phyloP scores from a whole-genome alignment of 2,797 vertebrate species.

The Enteromius anoplus region DNA sequence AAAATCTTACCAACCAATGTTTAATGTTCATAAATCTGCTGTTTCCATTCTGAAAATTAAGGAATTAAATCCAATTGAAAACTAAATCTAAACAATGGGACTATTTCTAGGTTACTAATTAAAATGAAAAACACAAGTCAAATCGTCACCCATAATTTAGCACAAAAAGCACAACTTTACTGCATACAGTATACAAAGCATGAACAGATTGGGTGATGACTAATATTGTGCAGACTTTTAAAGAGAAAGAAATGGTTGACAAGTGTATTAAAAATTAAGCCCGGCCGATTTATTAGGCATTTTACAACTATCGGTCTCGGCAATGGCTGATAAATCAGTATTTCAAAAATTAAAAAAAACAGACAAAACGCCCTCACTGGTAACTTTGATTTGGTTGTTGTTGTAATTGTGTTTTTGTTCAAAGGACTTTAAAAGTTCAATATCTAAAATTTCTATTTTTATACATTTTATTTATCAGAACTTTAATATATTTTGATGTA shows the following conservation, averaged over 20 bases:
- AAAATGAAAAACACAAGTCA: background rate
- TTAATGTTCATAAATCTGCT: background rate
- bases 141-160: background rate
- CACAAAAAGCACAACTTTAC: background rate
- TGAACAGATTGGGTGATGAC: slow-evolving; percentile 1
- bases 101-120: background rate
- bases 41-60: background rate
- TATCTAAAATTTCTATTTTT: no score
- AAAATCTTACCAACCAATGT: background rate
- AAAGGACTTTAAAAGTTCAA: no score
- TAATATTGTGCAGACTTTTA: background rate
- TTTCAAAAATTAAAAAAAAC: no score
- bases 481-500: no score
- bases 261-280: no score
- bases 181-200: background rate
- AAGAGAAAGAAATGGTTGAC: background rate
- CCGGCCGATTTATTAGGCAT: no score
- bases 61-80: background rate
- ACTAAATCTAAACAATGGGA: background rate
- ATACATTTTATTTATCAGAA: no score
- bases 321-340: no score
- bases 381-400: no score
- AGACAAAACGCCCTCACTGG: no score
- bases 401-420: no score
- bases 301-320: no score